phyloP scores from a whole-genome alignment of 1,140 invertebrate genomes.

The Thaumetopoea pityocampa region DNA sequence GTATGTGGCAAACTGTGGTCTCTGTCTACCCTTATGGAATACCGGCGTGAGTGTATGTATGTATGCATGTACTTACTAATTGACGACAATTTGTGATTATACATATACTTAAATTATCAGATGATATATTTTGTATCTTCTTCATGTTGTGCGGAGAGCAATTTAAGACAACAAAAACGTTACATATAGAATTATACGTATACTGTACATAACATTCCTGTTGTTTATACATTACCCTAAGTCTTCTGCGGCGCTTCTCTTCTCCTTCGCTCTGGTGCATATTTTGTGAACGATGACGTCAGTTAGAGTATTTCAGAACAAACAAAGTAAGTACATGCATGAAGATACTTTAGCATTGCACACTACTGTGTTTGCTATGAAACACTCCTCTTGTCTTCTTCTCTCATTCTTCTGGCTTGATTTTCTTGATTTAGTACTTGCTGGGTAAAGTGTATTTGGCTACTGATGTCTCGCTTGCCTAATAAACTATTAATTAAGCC shows the following conservation, averaged over 20 bases:
- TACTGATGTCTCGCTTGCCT: too few relatives aligned
- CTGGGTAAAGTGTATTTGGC: too few relatives aligned
- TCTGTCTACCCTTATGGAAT: too few relatives aligned
- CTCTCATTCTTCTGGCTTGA: constrained; percentile 6
- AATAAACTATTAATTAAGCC: too few relatives aligned
- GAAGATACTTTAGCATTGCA: constrained; percentile 66
- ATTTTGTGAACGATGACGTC: constrained; percentile 15
- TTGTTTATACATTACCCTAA: constrained; percentile 73
- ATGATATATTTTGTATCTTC: constrained; percentile 2
- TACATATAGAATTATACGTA: constrained; percentile 71
- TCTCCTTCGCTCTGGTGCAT: not conserved
- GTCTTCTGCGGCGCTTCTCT: constrained; percentile 19
- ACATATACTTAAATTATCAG: constrained; percentile 3
- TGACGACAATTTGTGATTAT: constrained; percentile 14
- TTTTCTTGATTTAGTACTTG: constrained; percentile 1
- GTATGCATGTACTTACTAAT: too few relatives aligned
- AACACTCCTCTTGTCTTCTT: constrained; percentile 34
- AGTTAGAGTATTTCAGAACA: constrained; percentile 61
- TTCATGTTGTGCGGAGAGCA: constrained; percentile 50
- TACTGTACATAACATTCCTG: constrained; percentile 75
- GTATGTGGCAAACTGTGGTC: too few relatives aligned
- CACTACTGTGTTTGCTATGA: constrained; percentile 72
- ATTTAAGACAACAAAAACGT: constrained; percentile 75
- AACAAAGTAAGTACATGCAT: constrained; percentile 76
- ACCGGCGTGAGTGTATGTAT: too few relatives aligned